phyloP scores from a whole-genome alignment of 2,888 invertebrate species.

The Temnothorax rugatulus region DNA sequence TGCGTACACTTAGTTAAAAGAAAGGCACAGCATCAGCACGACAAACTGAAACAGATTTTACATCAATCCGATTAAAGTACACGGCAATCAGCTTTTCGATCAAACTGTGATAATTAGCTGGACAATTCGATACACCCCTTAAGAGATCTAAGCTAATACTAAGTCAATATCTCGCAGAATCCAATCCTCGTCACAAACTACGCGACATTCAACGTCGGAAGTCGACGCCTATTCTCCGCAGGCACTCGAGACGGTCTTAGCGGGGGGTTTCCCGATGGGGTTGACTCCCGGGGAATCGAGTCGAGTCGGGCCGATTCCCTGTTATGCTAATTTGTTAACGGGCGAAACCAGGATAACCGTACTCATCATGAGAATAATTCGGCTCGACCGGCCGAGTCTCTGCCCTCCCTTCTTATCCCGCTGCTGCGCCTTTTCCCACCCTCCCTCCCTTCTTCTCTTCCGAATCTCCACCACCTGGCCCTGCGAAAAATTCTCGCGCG shows the following conservation, averaged over 20 bases:
- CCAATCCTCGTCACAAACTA: conserved; percentile 60
- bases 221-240: conserved; percentile 80
- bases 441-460: conserved; percentile 23
- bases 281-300: conserved; percentile 79
- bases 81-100: not conserved
- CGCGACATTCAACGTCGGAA: conserved; percentile 77
- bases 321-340: conserved; percentile 86
- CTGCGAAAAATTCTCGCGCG: conserved; percentile 43
- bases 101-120: conserved; percentile 12
- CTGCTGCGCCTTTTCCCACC: conserved; percentile 6
- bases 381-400: conserved; percentile 52
- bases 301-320: conserved; percentile 83
- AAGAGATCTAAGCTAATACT: not conserved
- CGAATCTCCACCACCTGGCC: conserved; percentile 49
- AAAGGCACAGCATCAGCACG: not conserved
- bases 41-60: not conserved
- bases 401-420: not conserved
- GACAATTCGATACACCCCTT: conserved; percentile 11
- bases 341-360: conserved; percentile 78
- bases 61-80: not conserved
- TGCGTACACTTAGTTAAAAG: not conserved
- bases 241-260: conserved; percentile 83
- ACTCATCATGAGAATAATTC: conserved; percentile 78
- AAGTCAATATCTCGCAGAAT: conserved; percentile 55
- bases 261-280: conserved; percentile 78